Base-by-base conservation (phyloP, 2,113 vertebrate species). In the Phalacrocorax brasilianus region DNA sequence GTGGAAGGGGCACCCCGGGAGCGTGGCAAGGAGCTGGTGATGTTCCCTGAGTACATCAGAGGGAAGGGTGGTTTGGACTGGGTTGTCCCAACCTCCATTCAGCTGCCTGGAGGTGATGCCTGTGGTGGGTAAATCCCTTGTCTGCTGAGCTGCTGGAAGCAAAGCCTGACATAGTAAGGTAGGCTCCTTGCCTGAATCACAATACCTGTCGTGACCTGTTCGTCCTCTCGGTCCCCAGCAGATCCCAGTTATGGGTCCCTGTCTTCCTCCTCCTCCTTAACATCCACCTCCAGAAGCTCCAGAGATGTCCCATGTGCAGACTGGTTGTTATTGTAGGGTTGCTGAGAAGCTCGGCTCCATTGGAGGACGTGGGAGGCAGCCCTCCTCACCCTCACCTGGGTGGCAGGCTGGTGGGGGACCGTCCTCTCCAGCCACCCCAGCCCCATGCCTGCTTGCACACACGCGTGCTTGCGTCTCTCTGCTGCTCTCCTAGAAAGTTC, bases 401-500 rank as follows among this genome's bases (percentile, higher is more conserved):
- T 35, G 49, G 30, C 45, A 38, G 45, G 12, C 14, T 32, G 33
- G 20, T 50, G 62, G 9, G 24, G 20, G 40, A 45, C 59, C 0
- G 0, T 91, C 68, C 27, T n/a, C 67, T 86, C 45, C 59, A 66
- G 50, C 63, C 68, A 66, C 55, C 83, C 63, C 35, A 15, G 19
- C 72, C 75, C 59, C 0, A 0, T 73, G 63, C 33, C 79, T 5
- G 0, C 79, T 81, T 73, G 73, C 14, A 28, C 62, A 35, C n/a
- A 2, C 19, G 0, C 0, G 16, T 79, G 61, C 83, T 56, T 28
- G 1, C 38, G 1, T 40, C 44, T 85, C 91, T 76, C 38, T 67
- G 78, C 66, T 7, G 9, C 92, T 92, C 86, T 89, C 92, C 78
- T 49, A 28, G 75, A 94, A 97, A 98, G 98, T 98, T 98, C 97